Base-by-base conservation (phyloP, 2,888 invertebrate genomes). In the Eubasilissa splendida region DNA sequence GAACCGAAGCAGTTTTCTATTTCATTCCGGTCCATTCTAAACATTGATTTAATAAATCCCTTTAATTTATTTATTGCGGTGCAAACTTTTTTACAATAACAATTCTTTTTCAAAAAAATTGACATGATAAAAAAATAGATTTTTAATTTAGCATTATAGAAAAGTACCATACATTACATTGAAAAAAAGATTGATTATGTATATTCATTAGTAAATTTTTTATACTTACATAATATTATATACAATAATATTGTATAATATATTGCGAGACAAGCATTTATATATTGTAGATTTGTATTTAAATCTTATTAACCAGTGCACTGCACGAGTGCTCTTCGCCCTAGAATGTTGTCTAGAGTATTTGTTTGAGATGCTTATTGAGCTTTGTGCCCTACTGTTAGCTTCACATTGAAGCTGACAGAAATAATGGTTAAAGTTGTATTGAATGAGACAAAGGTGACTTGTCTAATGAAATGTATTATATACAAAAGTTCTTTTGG, bases 321-420 rank as follows among this genome's bases (percentile, higher is more conserved):
- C 52, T 73, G 82, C 76, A 58, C 52, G 60, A 63, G 83, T 76
- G 81, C 83, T 83, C 84, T 81, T 82, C 50, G 65, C 83, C 80
- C 83, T 84, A 84, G 82, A 84, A 79, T 52, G 33, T 58, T 60
- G 65, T 84, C 81, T 84, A 84, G 83, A 80, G 82, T 80, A 76
- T 71, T 56, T 65, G 75, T 68, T 75, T 70, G 71, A 63, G 77
- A 77, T 53, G 77, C 71, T 81, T 73, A 58, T 5, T 63, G 63
- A 68, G 58, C 73, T 71, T 66, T 63, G 76, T 52, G 59, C 76
- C 58, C n/a, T 53, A 52, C 50, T 74, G 79, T 77, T 79, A 80
- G 77, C 80, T 60, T 83, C 83, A 84, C 83, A 84, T 84, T 84
- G 83, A 84, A 84, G 83, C 81, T 80, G 80, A 73, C 76, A 58